phyloP scores from a whole-genome alignment of 2,113 vertebrate genomes.

The Myrmophylax atrothorax region DNA sequence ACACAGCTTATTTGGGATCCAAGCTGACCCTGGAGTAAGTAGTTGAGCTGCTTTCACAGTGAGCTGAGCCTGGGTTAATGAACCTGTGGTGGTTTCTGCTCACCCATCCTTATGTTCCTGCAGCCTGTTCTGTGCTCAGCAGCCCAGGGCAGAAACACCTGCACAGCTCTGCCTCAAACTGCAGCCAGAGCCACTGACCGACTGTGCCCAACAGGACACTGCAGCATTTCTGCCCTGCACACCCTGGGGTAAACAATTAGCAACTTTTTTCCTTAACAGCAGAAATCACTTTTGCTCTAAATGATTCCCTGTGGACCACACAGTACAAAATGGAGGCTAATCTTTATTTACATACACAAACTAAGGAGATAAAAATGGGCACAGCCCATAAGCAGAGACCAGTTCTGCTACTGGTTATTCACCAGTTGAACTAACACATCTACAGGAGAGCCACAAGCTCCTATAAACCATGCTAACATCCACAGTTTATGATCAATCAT shows the following conservation, averaged over 20 bases:
- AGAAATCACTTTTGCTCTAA: not conserved
- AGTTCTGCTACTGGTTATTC: not conserved
- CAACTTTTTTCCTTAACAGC: not conserved
- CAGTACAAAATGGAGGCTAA: not conserved
- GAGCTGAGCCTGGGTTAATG: not conserved
- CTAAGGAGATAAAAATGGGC: not conserved
- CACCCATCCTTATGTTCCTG: not conserved
- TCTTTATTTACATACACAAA: not conserved
- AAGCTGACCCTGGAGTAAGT: conserved; percentile 14
- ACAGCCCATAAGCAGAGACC: not conserved
- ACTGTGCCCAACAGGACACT: not conserved
- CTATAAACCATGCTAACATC: not conserved
- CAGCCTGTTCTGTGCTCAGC: not conserved
- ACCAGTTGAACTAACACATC: not conserved
- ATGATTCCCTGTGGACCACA: not conserved
- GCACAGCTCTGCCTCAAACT: not conserved
- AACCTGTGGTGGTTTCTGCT: not conserved
- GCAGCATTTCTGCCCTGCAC: not conserved
- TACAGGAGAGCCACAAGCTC: not conserved
- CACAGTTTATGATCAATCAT: not conserved
- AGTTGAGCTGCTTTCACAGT: conserved; percentile 35
- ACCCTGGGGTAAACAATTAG: not conserved
- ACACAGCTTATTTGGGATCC: conserved; percentile 15
- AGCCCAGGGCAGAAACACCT: not conserved
- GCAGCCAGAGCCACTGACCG: not conserved